Percentiles rank a stretch among this genome's conserved stretches.
Evolutionary conservation across 2,113 vertebrate species (phyloP).

Genomic region (Dipodomys spectabilis): DNA sequence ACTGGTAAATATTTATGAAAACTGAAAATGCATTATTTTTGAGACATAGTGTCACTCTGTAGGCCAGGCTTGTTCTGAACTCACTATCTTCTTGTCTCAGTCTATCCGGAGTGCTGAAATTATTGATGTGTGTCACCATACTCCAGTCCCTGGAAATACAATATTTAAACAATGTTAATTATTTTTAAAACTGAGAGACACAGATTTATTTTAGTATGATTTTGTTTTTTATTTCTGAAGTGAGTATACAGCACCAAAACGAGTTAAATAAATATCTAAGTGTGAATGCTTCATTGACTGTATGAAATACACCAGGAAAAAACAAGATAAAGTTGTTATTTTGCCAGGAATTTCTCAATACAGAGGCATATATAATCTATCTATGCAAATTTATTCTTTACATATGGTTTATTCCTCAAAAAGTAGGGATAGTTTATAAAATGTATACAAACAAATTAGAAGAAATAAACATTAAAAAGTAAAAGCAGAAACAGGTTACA

Average conservation of each 20-base stretch:
- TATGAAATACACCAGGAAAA: conserved; percentile 6
- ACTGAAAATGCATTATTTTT: no score
- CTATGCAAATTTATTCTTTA: conserved; percentile 18
- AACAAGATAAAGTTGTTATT: not conserved
- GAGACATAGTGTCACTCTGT: no score
- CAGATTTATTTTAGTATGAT: not conserved
- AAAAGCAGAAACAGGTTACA: conserved; percentile 37
- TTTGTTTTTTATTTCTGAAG: not conserved
- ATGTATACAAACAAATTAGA: not conserved
- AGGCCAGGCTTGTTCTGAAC: no score
- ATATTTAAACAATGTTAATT: no score
- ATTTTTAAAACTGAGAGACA: no score
- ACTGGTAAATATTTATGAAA: no score
- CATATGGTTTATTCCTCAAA: not conserved
- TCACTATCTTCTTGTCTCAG: no score
- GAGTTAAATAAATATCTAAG: not conserved
- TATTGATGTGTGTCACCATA: no score
- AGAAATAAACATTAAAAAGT: not conserved
- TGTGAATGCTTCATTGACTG: not conserved
- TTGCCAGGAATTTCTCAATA: conserved; percentile 20
- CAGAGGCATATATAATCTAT: not conserved
- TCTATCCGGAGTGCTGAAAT: no score
- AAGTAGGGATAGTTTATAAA: conserved; percentile 9
- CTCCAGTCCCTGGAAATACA: no score
- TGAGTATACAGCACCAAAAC: not conserved